phyloP scores from a whole-genome alignment of 2,888 invertebrate species.

The Volucella zonaria region DNA sequence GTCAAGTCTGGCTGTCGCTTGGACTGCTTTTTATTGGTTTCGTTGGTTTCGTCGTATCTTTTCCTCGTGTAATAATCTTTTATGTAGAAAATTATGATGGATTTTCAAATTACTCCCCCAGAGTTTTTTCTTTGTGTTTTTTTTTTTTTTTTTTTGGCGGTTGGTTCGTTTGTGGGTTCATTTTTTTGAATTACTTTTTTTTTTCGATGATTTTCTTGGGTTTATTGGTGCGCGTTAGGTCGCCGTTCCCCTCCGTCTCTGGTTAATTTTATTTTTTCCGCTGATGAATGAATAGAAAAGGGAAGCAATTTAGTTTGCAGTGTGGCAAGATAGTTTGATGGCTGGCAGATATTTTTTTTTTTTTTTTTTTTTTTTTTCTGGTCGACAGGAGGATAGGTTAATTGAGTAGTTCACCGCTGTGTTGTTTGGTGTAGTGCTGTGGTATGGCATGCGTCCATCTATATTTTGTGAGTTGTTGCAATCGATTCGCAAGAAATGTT shows the following conservation, averaged over 20 bases:
- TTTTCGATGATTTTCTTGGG: constrained; percentile 3
- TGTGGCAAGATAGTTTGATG: constrained; percentile 58
- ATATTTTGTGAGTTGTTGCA: not conserved
- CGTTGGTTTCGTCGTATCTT: constrained; percentile 47
- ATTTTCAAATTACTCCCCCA: constrained; percentile 72
- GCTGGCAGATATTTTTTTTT: constrained; percentile 33
- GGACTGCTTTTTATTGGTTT: constrained; percentile 36
- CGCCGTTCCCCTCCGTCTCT: not conserved
- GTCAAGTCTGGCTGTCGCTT: constrained; percentile 16
- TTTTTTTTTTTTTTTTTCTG: constrained; percentile 1
- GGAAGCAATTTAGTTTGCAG: constrained; percentile 65
- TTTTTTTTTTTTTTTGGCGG: constrained; percentile 10
- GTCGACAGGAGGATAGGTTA: constrained; percentile 52
- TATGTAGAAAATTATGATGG: constrained; percentile 73
- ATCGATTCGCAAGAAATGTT: constrained; percentile 17
- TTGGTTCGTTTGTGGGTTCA: not conserved
- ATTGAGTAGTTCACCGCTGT: constrained; percentile 55
- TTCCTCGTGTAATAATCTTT: constrained; percentile 73
- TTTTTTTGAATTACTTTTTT: not conserved
- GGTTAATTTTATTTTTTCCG: not conserved
- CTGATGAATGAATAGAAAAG: constrained; percentile 37
- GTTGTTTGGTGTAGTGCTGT: constrained; percentile 8
- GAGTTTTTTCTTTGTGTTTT: constrained; percentile 41
- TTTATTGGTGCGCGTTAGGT: constrained; percentile 42
- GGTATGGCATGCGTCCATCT: not conserved